Evolutionary conservation across 1,140 invertebrate genomes (phyloP), one percentile per base, ranked within the genome.

Genomic region (Aporrectodea caliginosa): DNA sequence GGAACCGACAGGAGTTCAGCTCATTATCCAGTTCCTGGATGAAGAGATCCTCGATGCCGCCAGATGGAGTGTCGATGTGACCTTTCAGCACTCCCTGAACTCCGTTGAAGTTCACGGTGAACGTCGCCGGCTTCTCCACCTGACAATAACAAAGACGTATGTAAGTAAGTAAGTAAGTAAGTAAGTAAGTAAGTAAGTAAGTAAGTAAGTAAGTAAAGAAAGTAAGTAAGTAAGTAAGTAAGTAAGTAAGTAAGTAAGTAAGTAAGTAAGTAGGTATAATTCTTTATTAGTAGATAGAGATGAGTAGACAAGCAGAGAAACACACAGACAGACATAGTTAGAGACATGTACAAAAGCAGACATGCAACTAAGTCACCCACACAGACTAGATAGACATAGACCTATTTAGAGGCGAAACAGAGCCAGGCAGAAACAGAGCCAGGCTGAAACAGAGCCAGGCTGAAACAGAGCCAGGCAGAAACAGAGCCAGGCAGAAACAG

Each of bases 41-140:
- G 90, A 98, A 97, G 87, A 95, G 97, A 89, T 98, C 96, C 84
- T 98, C 96, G 84, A 97, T 94, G 81, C 92, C 91, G 68, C 96
- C 96, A 31, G 93, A 95, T 31, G 96, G 96, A 0, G 95, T 93
- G 79, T 96, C 92, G 68, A 89, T 77, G 94, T 81, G 83, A 16
- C 93, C 95, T 87, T 97, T 94, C 72, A 98, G 90, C 82, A 93
- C 91, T 83, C 97, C 96, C 84, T 93, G 93, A 77, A 95, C 96
- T 32, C 96, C 96, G 85, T 98, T 98, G 84, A 96, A 95, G 75
- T 94, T 91, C 43, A 98, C 94, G 81, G 96, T 93, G 90, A 98
- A 98, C 83, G 95, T 95, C 12, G 93, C 92, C 0, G 96, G 95
- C 86, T 97, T 97, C 80, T 84, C 86, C 32, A 87, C 83, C 87